These are phyloP conservation scores for Clarias pachynema DNA, from an alignment of 2,797 vertebrate species.

Conservation along the genomic window DNA sequence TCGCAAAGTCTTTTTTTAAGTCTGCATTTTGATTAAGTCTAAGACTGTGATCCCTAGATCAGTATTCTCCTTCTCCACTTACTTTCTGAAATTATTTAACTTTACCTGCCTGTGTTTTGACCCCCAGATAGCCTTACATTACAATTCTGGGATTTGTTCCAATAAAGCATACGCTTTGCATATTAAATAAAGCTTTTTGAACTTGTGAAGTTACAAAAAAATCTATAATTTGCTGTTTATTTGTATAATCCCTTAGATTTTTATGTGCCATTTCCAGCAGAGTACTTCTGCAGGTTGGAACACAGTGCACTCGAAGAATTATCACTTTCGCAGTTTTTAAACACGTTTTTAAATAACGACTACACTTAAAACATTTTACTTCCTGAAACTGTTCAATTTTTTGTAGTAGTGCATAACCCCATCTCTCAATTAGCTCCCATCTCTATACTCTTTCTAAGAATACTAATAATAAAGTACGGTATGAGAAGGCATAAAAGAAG, in stretches of 20 bases:
- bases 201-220: not conserved
- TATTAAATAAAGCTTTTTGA: not conserved
- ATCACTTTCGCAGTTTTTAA: not conserved
- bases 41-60: not conserved
- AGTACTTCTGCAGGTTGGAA: not conserved
- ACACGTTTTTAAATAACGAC: not conserved
- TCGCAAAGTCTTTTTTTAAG: not conserved
- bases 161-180: not conserved
- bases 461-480: not conserved
- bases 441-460: not conserved
- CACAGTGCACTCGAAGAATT: not conserved
- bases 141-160: not conserved
- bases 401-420: too few relatives aligned
- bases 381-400: not conserved
- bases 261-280: not conserved
- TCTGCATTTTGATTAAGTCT: not conserved
- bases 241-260: not conserved
- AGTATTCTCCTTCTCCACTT: not conserved
- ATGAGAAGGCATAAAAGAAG: not conserved
- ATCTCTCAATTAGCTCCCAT: not conserved
- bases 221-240: not conserved
- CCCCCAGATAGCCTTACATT: not conserved
- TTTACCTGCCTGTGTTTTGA: not conserved
- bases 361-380: not conserved
- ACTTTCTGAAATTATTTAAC: not conserved